Evolutionary conservation across 2,888 invertebrate species (phyloP).

Genomic region (Uloborus plumipes): DNA sequence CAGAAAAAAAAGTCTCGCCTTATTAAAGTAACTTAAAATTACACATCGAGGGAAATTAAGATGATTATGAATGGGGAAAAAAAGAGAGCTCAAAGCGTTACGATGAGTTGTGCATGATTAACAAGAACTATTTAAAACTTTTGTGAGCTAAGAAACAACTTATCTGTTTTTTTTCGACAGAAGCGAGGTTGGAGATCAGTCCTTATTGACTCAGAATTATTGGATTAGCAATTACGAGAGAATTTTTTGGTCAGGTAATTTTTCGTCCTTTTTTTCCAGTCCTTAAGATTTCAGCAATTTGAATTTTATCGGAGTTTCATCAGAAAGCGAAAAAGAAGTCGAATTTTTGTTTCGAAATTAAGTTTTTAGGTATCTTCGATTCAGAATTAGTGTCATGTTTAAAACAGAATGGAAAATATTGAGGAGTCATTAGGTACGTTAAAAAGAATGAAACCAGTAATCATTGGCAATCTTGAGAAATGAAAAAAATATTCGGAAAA

Average conservation of each 20-base stretch:
- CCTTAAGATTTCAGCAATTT: not conserved
- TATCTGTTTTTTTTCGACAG: slow-evolving; percentile 25
- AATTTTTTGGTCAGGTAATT: slow-evolving; percentile 49
- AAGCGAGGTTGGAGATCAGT: slow-evolving; percentile 20
- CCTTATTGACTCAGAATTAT: slow-evolving; percentile 61
- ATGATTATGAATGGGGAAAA: slow-evolving; percentile 46
- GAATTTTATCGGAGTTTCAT: slow-evolving; percentile 12
- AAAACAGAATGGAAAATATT: not conserved
- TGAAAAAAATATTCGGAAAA: too few relatives aligned
- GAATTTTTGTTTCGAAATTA: not conserved
- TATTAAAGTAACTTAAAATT: slow-evolving; percentile 16
- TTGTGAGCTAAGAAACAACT: slow-evolving; percentile 22
- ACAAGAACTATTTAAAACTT: slow-evolving; percentile 59
- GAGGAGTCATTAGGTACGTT: not conserved
- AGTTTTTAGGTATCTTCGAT: not conserved
- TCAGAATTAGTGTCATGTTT: not conserved
- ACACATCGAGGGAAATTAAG: slow-evolving; percentile 46
- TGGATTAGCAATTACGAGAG: slow-evolving; percentile 56
- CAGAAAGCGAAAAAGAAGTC: slow-evolving; percentile 12
- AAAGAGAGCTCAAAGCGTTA: slow-evolving; percentile 15
- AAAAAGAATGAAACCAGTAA: not conserved
- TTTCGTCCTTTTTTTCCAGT: not conserved
- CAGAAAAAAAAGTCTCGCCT: slow-evolving; percentile 15
- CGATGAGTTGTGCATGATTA: slow-evolving; percentile 22
- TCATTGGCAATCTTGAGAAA: too few relatives aligned